phyloP scores from a whole-genome alignment of 1,140 invertebrate genomes.

The Eriosoma lanigerum region DNA sequence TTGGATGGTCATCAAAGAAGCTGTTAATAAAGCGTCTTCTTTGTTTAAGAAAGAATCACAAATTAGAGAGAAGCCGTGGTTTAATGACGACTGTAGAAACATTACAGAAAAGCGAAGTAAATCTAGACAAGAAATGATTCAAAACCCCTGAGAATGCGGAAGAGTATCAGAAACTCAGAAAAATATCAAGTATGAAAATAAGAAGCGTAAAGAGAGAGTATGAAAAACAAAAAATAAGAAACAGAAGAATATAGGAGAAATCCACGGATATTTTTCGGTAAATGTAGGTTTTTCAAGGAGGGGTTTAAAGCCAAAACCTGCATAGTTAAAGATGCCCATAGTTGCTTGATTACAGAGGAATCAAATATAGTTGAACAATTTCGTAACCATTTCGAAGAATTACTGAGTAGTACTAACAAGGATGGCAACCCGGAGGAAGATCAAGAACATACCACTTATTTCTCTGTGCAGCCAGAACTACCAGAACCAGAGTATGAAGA shows the following conservation, averaged over 20 bases:
- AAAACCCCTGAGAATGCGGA: slow-evolving; percentile 2
- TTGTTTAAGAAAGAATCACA: neutral
- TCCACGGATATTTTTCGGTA: neutral
- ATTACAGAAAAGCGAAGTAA: slow-evolving; percentile 31
- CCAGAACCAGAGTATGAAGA: too few species aligned
- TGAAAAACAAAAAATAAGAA: slow-evolving; percentile 29
- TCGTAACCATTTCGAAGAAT: neutral
- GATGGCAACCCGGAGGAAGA: neutral
- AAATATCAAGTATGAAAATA: slow-evolving; percentile 30
- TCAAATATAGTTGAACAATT: slow-evolving; percentile 28
- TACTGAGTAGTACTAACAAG: slow-evolving; percentile 4
- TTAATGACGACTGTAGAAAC: too few species aligned
- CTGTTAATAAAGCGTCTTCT: neutral
- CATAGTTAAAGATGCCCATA: slow-evolving; percentile 4
- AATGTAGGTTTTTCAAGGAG: slow-evolving; percentile 27
- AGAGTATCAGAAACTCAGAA: slow-evolving; percentile 16
- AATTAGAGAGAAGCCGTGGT: neutral
- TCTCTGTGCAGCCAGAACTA: too few species aligned
- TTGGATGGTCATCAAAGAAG: neutral
- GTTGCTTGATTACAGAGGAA: slow-evolving; percentile 10
- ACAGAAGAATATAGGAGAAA: slow-evolving; percentile 19
- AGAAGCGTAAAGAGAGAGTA: slow-evolving; percentile 11
- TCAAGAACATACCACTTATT: too few species aligned
- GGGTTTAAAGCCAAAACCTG: slow-evolving; percentile 3
- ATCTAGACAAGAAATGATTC: neutral